phyloP scores from a whole-genome alignment of 2,888 invertebrate genomes.

The Diaphora mendica region DNA sequence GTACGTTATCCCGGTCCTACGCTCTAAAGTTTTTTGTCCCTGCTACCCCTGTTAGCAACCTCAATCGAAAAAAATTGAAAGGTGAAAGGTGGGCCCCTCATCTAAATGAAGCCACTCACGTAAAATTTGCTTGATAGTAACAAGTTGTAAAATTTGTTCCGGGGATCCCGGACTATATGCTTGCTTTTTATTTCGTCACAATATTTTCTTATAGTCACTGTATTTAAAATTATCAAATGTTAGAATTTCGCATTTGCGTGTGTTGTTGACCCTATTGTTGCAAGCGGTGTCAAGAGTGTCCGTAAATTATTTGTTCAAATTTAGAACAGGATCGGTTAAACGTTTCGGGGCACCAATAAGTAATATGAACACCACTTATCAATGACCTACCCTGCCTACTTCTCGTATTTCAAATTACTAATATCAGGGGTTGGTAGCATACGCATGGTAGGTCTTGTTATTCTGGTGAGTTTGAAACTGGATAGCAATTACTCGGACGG shows the following conservation, averaged over 20 bases:
- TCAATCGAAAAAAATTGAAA: too few species aligned
- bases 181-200: too few species aligned
- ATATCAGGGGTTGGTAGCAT: neutral
- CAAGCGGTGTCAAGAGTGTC: constrained; percentile 76
- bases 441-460: constrained; percentile 52
- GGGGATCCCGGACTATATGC: too few species aligned
- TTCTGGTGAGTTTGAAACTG: constrained; percentile 69
- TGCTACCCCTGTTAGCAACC: too few species aligned
- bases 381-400: constrained; percentile 51
- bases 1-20: too few species aligned
- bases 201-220: neutral
- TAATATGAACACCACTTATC: constrained; percentile 66
- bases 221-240: neutral
- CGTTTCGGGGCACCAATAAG: constrained; percentile 85
- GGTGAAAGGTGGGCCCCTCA: too few species aligned
- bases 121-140: too few species aligned
- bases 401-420: neutral
- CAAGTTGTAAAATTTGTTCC: too few species aligned
- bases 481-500: constrained; percentile 80
- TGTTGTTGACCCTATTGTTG: constrained; percentile 67
- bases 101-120: too few species aligned
- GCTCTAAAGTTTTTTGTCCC: too few species aligned
- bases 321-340: constrained; percentile 84
- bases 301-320: constrained; percentile 86
- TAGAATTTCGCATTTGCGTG: neutral